phyloP scores from a whole-genome alignment of 1,140 invertebrate species.

The Muscidifurax raptorellus region DNA sequence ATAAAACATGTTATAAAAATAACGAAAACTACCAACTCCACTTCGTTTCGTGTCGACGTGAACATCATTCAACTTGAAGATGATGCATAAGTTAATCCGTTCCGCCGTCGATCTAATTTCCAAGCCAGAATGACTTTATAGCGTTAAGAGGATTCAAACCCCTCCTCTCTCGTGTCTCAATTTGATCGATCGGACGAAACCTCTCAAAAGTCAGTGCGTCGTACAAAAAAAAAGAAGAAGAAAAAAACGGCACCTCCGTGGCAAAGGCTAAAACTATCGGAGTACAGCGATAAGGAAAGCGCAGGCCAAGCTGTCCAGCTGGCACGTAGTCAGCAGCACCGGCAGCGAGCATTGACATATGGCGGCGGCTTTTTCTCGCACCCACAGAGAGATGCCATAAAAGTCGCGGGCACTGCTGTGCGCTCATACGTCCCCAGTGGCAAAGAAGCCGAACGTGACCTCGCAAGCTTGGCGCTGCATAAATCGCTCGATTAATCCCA shows the following conservation, averaged over 20 bases:
- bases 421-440: conserved; percentile 14
- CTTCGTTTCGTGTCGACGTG: background rate
- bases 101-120: background rate
- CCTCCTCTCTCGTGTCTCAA: background rate
- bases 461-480: conserved; percentile 1
- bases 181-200: conserved; percentile 34
- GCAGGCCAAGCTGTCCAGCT: conserved; percentile 54
- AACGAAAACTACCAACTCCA: background rate
- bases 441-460: background rate
- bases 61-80: background rate
- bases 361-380: conserved; percentile 18
- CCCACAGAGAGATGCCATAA: conserved; percentile 7
- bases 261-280: conserved; percentile 31
- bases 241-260: background rate
- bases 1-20: background rate
- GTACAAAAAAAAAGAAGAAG: background rate
- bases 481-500: conserved; percentile 40
- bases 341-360: conserved; percentile 54
- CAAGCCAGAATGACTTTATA: background rate
- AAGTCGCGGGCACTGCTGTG: conserved; percentile 12
- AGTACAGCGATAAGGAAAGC: conserved; percentile 40
- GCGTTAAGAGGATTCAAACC: conserved; percentile 1
- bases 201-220: background rate
- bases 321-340: conserved; percentile 53
- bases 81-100: conserved; percentile 31